Base-by-base conservation (phyloP, 1,140 invertebrate genomes). In the Globodera rostochiensis region DNA sequence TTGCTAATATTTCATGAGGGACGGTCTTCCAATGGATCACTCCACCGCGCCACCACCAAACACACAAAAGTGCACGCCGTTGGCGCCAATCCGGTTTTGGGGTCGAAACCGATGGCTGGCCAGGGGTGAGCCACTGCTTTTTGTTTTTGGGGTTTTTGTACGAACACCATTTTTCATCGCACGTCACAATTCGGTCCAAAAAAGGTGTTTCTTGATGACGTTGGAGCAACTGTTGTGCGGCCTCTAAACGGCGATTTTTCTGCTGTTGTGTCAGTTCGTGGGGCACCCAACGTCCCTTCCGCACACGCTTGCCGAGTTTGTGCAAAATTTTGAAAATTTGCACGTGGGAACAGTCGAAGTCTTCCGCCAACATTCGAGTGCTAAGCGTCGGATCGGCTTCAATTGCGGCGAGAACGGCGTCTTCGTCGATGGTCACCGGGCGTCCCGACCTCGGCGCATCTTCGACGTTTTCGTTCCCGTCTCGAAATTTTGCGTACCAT, bases 11-110 rank as follows among this genome's bases (percentile, higher is more conserved):
- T 25, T 25, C n/a, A n/a, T n/a, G n/a, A n/a, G 49, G 21, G 11
- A 84, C 25, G n/a, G 81, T 67, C 45, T 84, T 71, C 25, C 73
- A 82, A 45, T 82, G 81, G 50, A 82, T 80, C 21, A 77, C n/a
- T 6, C 81, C 81, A 25, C 50, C 70, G 15, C 70, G 64, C 1
- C 64, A 64, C 82, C 83, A 82, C 78, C 78, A 82, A 79, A 82
- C 82, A 53, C 15, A 69, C 21, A 82, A 77, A 47, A 81, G 83
- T 6, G 36, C 36, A 36, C 74, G 53, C 74, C 36, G 53, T 13
- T 53, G 50, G n/a, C 45, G 53, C 46, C 53, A 60, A 73, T 77
- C 53, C 64, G 53, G 50, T 84, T 67, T 81, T 25, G 79, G 79
- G 25, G 64, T 81, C 53, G 45, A 21, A 64, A 50, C 8, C 49